Conservation (phyloP, 2,113 vertebrate genomes). For the Morone saxatilis region DNA sequence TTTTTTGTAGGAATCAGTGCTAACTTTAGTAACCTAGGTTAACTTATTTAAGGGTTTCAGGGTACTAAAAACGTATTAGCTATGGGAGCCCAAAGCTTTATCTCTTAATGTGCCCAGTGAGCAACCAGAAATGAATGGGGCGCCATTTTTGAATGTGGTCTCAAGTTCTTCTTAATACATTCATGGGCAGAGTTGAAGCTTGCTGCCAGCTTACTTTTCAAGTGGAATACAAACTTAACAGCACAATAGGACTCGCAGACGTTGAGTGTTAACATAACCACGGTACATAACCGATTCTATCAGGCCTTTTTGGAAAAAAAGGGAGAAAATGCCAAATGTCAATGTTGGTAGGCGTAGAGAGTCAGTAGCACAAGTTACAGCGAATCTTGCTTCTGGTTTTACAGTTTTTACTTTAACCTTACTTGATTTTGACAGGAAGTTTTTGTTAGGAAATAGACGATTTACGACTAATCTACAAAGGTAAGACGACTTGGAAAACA, state of each 20-base stretch:
- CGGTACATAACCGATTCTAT: neutral
- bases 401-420: neutral
- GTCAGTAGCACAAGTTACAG: neutral
- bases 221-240: neutral
- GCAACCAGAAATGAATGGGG: neutral
- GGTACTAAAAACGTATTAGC: too few relatives aligned
- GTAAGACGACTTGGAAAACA: slow-evolving; percentile 10
- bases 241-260: neutral
- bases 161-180: neutral
- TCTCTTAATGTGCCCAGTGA: neutral
- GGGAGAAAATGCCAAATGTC: neutral
- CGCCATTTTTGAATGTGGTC: neutral
- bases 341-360: neutral
- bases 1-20: neutral
- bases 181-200: neutral
- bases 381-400: neutral
- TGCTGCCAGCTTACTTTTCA: neutral
- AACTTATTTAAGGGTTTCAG: too few relatives aligned
- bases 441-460: neutral
- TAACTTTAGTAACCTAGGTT: neutral
- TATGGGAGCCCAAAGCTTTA: too few relatives aligned
- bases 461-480: slow-evolving; percentile 19
- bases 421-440: neutral
- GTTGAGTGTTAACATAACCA: neutral
- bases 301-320: neutral